Evolutionary conservation across 1,140 invertebrate genomes (phyloP), one percentile per base, ranked within the genome.

Genomic region (Drosophila leontia): DNA sequence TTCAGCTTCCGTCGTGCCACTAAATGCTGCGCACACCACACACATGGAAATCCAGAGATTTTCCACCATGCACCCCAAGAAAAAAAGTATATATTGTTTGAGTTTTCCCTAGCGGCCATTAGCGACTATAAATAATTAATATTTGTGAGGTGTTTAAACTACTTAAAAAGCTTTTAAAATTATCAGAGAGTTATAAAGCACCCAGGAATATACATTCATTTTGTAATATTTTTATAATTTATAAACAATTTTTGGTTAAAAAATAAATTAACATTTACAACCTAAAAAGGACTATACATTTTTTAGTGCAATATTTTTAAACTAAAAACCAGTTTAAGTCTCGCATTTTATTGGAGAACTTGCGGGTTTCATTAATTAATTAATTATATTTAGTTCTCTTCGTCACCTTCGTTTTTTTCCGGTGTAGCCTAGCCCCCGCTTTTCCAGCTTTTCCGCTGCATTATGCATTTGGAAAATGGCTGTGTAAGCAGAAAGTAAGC

Each of bases 381-480:
- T 5, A 26, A 26, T 48, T 48, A 7, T 1, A 13, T 19, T 17
- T 13, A 1, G 2, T 17, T 37, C 37, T 0, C 2, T 35, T 9
- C 11, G 42, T 12, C 42, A 45, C 42, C 8, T 44, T 44, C 9
- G 11, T 35, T 37, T 35, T 3, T 13, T 11, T 2, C 1, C 1
- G 0, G 51, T 55, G 34, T 6, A 19, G 3, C 34, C 12, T 3
- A 55, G 7, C 34, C 7, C 34, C 55, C 34, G 35, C 62, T 68
- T 67, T 68, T 34, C 35, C 55, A 23, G 9, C 48, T 44, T 35
- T 50, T 12, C 41, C 61, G 32, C 60, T 88, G 72, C 81, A 88
- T 87, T 88, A 88, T 88, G 84, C 84, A 87, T 88, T 55, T 80
- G 62, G 76, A 75, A 87, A 87, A 88, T 76, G 78, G 55, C 84